These are phyloP conservation scores for Petroica traversi DNA, from an alignment of 2,113 vertebrate species.

Conservation along the genomic window DNA sequence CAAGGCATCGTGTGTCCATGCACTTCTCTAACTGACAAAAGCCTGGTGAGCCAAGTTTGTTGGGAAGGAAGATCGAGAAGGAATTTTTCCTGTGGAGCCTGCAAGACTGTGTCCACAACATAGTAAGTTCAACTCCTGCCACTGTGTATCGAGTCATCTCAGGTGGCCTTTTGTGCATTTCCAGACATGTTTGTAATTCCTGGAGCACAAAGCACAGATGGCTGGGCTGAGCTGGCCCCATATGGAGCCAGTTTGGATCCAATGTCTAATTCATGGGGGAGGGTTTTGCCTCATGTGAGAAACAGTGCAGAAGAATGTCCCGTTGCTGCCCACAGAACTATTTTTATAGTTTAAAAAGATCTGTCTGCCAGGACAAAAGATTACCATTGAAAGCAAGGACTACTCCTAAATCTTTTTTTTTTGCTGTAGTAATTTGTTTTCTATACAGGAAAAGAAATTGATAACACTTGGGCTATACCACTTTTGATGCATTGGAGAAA, in stretches of 20 bases:
- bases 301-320: background rate
- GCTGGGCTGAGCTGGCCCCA: background rate
- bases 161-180: conserved; percentile 1
- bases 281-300: background rate
- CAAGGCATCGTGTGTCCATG: background rate
- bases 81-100: background rate
- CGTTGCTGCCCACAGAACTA: background rate
- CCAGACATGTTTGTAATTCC: background rate
- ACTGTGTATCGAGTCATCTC: background rate
- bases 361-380: background rate
- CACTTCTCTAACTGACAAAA: background rate
- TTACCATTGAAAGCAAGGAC: background rate
- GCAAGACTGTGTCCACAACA: background rate
- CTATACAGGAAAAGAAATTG: background rate
- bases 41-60: background rate
- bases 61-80: background rate
- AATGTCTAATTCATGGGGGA: background rate
- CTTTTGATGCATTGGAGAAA: background rate
- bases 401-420: background rate
- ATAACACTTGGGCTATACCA: background rate
- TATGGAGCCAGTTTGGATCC: conserved; percentile 6
- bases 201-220: background rate
- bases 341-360: background rate
- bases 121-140: background rate
- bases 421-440: background rate